Evolutionary conservation across 2,888 invertebrate species (phyloP).

Genomic region (Hylaea fasciaria): DNA sequence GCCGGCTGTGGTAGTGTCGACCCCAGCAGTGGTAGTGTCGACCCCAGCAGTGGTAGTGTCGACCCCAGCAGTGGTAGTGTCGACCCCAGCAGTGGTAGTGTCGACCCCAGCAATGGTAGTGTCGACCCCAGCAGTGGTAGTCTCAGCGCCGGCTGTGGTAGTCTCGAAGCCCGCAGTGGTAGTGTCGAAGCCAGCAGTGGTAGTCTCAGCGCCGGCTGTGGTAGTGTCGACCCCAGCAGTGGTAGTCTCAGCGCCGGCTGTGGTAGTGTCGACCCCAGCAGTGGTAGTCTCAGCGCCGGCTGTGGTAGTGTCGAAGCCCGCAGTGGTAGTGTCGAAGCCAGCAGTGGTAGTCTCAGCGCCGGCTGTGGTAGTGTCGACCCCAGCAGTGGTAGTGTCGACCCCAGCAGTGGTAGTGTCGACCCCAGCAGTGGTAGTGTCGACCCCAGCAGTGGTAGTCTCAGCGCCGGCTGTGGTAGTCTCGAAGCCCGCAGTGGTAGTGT

Average conservation of each 20-base stretch:
- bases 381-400: background rate
- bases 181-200: background rate
- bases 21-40: slow-evolving; percentile 4
- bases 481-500: slow-evolving; percentile 13
- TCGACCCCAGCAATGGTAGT: slow-evolving; percentile 7
- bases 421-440: slow-evolving; percentile 24
- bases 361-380: background rate
- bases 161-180: slow-evolving; percentile 5
- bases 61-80: background rate
- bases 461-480: background rate
- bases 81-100: slow-evolving; percentile 4
- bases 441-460: background rate
- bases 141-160: slow-evolving; percentile 4
- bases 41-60: slow-evolving; percentile 1
- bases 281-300: background rate
- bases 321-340: too few species aligned
- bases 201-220: background rate
- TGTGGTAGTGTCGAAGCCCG: background rate
- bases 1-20: background rate
- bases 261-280: background rate
- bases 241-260: background rate
- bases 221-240: background rate
- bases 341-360: background rate
- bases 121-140: slow-evolving; percentile 5
- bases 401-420: background rate